These are phyloP conservation scores for Pogonomyrmex californicus DNA, from an alignment of 1,140 invertebrate genomes.

Conservation along the genomic window DNA sequence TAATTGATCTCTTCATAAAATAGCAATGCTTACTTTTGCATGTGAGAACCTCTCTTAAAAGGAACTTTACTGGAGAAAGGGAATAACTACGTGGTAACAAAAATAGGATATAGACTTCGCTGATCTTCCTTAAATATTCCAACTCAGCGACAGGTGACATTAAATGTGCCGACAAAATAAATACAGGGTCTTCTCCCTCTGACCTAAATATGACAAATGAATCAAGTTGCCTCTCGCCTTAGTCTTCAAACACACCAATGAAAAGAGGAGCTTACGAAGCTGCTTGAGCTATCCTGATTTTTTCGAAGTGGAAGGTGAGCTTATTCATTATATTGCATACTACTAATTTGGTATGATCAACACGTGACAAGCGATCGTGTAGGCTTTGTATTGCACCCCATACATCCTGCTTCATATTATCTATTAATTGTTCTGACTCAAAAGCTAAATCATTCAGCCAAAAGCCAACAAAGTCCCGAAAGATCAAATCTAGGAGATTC, in stretches of 20 bases:
- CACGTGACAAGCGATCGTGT: constrained; percentile 90
- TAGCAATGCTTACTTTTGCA: constrained; percentile 90
- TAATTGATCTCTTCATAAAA: not conserved
- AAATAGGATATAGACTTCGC: constrained; percentile 93
- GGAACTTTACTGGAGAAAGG: constrained; percentile 91
- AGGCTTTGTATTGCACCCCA: constrained; percentile 93
- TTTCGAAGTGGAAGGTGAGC: constrained; percentile 95
- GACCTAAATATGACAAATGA: constrained; percentile 83
- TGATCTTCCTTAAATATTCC: constrained; percentile 93
- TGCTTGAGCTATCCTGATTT: constrained; percentile 92
- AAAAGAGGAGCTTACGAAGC: constrained; percentile 89
- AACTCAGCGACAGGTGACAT: constrained; percentile 91
- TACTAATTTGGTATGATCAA: constrained; percentile 94
- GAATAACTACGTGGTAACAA: constrained; percentile 94
- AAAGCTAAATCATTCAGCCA: constrained; percentile 92
- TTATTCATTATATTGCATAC: constrained; percentile 93
- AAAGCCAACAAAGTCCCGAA: constrained; percentile 92
- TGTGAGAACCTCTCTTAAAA: constrained; percentile 94
- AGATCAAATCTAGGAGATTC: constrained; percentile 93
- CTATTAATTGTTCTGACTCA: constrained; percentile 88
- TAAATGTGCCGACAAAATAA: constrained; percentile 92
- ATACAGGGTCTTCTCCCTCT: constrained; percentile 90
- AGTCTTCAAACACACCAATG: not conserved
- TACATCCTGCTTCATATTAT: constrained; percentile 92
- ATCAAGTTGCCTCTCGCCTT: not conserved